Evolutionary conservation across 2,797 vertebrate genomes (phyloP), one percentile per base, ranked within the genome.

Genomic region (Microtus agrestis): DNA sequence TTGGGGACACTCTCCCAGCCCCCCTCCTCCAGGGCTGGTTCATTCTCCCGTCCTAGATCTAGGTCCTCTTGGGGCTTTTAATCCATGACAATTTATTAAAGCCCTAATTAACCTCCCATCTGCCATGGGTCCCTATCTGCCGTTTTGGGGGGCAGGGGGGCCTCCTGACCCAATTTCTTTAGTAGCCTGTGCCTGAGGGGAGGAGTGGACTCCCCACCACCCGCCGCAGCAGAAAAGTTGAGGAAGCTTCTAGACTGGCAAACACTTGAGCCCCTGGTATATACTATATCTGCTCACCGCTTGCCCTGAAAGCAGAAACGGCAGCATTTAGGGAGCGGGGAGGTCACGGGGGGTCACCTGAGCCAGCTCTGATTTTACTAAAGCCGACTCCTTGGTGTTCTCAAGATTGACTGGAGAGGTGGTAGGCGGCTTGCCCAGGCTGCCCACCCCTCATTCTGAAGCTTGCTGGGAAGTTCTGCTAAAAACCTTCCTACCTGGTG

Each of bases 41-140:
- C n/a, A 2, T 59, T n/a, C 67, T 93, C 29, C 11, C 0, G 97
- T 84, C 97, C 97, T 92, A 97, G 97, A 97, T 97, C 95, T 11
- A 8, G 56, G 84, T 1, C 67, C 97, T 76, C 93, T 82, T 1
- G 81, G 94, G 96, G 92, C 31, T 94, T 78, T 92, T 90, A 84
- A 88, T 71, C 85, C 94, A 17, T 19, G 90, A 88, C 90, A 93
- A 94, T 73, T 97, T 94, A 95, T 97, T 97, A 97, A 78, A 95
- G 93, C 76, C 79, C 91, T 97, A 98, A 98, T 98, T 97, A 97
- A 91, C 65, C 65, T 97, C 87, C 85, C 86, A 79, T 93, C 96
- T 94, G 94, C 92, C 31, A 0, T 48, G 34, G 12, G 74, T 82
- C 89, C 88, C 91, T 11, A 54, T 87, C 40, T 43, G 78, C 91